These are phyloP conservation scores for Cryptophagus acutangulus DNA, from an alignment of 2,888 invertebrate genomes.

Conservation along the genomic window DNA sequence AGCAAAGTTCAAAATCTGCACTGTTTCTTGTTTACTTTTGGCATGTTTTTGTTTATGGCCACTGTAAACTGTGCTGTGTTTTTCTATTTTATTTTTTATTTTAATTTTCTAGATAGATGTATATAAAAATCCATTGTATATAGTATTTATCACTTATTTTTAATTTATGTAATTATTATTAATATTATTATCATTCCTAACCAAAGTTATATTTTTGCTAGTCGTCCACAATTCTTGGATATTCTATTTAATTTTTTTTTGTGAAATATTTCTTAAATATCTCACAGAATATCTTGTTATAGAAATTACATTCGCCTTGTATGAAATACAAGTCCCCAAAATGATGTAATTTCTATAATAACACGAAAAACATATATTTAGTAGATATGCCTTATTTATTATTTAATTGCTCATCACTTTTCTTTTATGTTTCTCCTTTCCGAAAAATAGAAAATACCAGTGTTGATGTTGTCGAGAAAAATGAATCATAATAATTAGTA, in stretches of 20 bases:
- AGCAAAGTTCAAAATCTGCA: slow-evolving; percentile 49
- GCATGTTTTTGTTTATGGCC: slow-evolving; percentile 38
- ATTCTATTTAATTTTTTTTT: slow-evolving; percentile 15
- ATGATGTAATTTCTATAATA: background rate
- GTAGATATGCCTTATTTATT: slow-evolving; percentile 41
- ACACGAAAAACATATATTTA: slow-evolving; percentile 34
- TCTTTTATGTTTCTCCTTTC: slow-evolving; percentile 7
- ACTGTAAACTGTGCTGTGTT: slow-evolving; percentile 46
- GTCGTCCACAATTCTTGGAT: slow-evolving; percentile 32
- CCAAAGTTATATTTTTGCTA: slow-evolving; percentile 46
- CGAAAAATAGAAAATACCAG: too few relatives aligned
- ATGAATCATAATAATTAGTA: slow-evolving; percentile 4
- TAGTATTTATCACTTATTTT: slow-evolving; percentile 34
- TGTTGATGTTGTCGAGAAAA: too few relatives aligned
- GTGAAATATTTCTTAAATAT: slow-evolving; percentile 10
- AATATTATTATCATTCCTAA: slow-evolving; percentile 34
- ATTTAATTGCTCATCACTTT: slow-evolving; percentile 7
- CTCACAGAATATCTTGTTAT: slow-evolving; percentile 4
- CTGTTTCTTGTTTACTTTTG: slow-evolving; percentile 37
- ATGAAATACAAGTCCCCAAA: background rate
- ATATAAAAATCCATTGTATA: slow-evolving; percentile 13
- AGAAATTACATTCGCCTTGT: slow-evolving; percentile 3
- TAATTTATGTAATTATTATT: slow-evolving; percentile 30
- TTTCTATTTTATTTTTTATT: slow-evolving; percentile 5
- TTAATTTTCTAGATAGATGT: background rate